Evolutionary conservation across 2,113 vertebrate genomes (phyloP), one percentile per base, ranked within the genome.

Genomic region (Panurus biarmicus): DNA sequence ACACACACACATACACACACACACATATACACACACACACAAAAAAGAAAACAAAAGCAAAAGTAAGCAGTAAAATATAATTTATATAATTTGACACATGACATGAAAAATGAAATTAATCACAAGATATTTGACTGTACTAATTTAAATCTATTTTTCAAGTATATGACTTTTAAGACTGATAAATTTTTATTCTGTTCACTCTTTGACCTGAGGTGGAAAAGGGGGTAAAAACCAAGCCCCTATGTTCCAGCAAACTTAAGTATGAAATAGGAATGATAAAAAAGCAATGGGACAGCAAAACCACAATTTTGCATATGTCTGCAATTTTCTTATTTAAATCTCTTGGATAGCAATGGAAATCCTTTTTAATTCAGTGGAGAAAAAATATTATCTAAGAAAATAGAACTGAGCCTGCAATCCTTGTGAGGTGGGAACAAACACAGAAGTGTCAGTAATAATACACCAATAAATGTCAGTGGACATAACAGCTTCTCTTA

Each of bases 51-150:
- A 7, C 19, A 72, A 45, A 38, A 38, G 5, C 20, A 57, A 28
- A n/a, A 47, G 50, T 0, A 0, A 65, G 29, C 4, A 75, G 62
- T 53, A 79, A 18, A 48, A 56, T 54, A n/a, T 16, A 58, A 67
- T 44, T 73, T 70, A 56, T 54, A n/a, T 16, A 58, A 67, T 44
- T 73, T 70, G 60, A 89, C n/a, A 13, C 12, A 6, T 12, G 0
- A 70, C 73, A 89, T 31, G 53, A 74, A 77, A 92, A 89, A 60
- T 67, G 10, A 89, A 91, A 88, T 4, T 20, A 74, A 51, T 15
- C 48, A 93, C 9, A 85, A 67, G 35, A 31, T 50, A 72, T 40
- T 40, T 87, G 36, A 73, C 40, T 58, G 13, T 23, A 62, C 7
- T 45, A 3, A 82, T n/a, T 86, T 73, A 73, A 61, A 61, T 40